These are phyloP conservation scores for Lymantria monacha DNA, from an alignment of 2,888 invertebrate genomes.

Conservation along the genomic window DNA sequence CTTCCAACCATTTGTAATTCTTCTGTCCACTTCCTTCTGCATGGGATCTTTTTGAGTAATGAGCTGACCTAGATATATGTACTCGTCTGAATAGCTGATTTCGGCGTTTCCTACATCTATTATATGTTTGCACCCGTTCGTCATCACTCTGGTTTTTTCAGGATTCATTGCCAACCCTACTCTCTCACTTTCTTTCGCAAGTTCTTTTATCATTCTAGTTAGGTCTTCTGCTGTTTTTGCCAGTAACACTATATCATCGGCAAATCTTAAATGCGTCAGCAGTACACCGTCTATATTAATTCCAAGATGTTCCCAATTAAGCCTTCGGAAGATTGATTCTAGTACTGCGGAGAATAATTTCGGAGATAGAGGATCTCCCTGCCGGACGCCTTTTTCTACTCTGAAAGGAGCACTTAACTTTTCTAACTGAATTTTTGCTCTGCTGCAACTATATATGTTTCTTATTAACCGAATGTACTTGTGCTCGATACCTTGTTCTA, in stretches of 20 bases:
- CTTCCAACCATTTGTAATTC: background rate
- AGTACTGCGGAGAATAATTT: background rate
- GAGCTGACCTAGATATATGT: background rate
- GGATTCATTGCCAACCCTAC: background rate
- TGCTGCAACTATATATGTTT: background rate
- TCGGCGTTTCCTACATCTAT: background rate
- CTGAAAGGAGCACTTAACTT: background rate
- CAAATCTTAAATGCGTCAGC: background rate
- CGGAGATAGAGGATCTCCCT: too few species aligned
- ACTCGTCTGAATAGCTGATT: background rate
- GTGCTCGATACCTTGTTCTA: conserved; percentile 1
- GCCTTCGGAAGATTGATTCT: background rate
- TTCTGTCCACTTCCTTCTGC: background rate
- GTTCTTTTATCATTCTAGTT: background rate
- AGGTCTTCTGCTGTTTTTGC: background rate
- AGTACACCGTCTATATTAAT: background rate
- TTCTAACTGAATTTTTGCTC: background rate
- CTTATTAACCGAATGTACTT: background rate
- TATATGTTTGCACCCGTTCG: too few species aligned
- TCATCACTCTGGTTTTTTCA: too few species aligned
- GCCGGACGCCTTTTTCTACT: background rate
- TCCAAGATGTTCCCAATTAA: background rate
- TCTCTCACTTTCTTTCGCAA: background rate
- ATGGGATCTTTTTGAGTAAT: background rate
- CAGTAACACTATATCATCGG: background rate